These are phyloP conservation scores for Coenonympha arcania DNA, from an alignment of 2,888 invertebrate species.

Conservation along the genomic window DNA sequence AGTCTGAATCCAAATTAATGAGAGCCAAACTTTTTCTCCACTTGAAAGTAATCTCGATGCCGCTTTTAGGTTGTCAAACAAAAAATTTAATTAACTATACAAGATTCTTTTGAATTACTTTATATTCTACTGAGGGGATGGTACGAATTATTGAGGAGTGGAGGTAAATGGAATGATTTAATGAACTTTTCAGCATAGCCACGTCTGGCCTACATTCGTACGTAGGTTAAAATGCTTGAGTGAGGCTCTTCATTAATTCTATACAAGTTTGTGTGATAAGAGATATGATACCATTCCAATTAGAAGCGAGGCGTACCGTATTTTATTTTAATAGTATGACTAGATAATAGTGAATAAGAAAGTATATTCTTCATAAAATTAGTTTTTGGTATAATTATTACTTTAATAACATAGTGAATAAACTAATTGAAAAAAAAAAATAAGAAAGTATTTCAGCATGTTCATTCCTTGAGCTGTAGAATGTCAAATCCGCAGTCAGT, in stretches of 20 bases:
- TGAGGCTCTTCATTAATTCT: background rate
- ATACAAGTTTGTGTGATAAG: too few species aligned
- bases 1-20: background rate
- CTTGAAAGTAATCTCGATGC: slow-evolving; percentile 1
- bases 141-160: slow-evolving; percentile 2
- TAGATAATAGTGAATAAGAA: too few species aligned
- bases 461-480: too few species aligned
- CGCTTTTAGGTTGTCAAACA: background rate
- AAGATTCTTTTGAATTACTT: slow-evolving; percentile 4
- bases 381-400: too few species aligned
- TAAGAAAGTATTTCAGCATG: too few species aligned
- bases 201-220: background rate
- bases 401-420: too few species aligned
- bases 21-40: background rate
- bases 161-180: background rate
- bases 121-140: background rate
- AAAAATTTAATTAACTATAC: slow-evolving; percentile 6
- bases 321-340: too few species aligned
- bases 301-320: too few species aligned
- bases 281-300: too few species aligned
- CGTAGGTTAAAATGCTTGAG: background rate
- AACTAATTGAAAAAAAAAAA: too few species aligned
- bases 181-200: background rate
- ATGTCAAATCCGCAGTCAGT: too few species aligned
- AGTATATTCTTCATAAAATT: too few species aligned